phyloP scores from a whole-genome alignment of 2,888 invertebrate genomes.

The Amblyjoppa fuscipennis region DNA sequence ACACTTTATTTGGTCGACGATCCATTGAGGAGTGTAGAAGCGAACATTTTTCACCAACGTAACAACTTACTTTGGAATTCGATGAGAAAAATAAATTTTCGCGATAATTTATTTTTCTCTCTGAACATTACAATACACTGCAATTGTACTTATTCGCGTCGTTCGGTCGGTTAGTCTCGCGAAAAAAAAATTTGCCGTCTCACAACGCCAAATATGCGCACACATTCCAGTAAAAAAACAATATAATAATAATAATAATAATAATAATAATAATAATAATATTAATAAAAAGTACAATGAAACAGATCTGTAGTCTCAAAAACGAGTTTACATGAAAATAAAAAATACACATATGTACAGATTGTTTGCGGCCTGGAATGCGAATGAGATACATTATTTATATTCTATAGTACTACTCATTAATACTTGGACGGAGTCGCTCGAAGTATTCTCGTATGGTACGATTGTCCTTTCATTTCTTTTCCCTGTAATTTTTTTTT shows the following conservation, averaged over 20 bases:
- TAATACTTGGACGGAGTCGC: slow-evolving; percentile 60
- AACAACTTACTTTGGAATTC: slow-evolving; percentile 39
- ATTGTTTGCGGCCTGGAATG: slow-evolving; percentile 53
- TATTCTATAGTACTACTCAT: slow-evolving; percentile 28
- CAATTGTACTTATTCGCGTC: slow-evolving; percentile 18
- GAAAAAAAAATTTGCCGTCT: slow-evolving; percentile 2
- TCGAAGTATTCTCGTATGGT: slow-evolving; percentile 25
- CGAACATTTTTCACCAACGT: slow-evolving; percentile 22
- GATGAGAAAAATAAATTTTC: slow-evolving; percentile 1
- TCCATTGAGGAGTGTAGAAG: slow-evolving; percentile 3
- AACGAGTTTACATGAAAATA: slow-evolving; percentile 53
- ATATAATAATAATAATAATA: slow-evolving; percentile 1
- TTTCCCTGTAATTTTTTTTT: not conserved
- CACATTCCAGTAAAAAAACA: slow-evolving; percentile 6
- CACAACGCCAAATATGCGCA: not conserved
- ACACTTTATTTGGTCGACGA: slow-evolving; percentile 40
- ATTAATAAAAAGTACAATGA: slow-evolving; percentile 3
- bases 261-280: not conserved
- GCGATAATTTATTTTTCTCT: not conserved
- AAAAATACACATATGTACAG: slow-evolving; percentile 74
- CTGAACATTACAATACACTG: not conserved
- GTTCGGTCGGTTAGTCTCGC: slow-evolving; percentile 2
- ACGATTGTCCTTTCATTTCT: not conserved
- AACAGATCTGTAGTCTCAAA: slow-evolving; percentile 40
- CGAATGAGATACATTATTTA: slow-evolving; percentile 60